A percentile compares a stretch with the other conserved stretches of the same genome.
These are phyloP conservation scores for Salpingus planirostris DNA, from an alignment of 2,888 invertebrate genomes.

Conservation along the genomic window DNA sequence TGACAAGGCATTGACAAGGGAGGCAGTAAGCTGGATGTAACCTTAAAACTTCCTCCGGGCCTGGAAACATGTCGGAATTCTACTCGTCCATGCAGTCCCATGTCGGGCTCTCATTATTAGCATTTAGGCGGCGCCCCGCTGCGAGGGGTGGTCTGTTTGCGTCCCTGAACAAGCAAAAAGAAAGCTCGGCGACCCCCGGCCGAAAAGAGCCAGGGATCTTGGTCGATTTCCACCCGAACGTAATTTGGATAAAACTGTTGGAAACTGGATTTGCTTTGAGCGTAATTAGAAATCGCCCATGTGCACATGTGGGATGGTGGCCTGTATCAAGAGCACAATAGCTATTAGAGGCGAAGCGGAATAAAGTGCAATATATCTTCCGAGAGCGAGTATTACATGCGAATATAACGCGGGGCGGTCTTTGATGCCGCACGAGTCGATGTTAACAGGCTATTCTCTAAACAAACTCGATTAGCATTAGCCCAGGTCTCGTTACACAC, in stretches of 20 bases:
- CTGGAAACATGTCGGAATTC: conserved; percentile 20
- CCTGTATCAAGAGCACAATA: conserved; percentile 20
- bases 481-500: conserved; percentile 34
- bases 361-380: conserved; percentile 29
- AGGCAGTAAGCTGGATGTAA: conserved; percentile 15
- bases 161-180: too few species aligned
- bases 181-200: too few species aligned
- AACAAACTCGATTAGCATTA: conserved; percentile 37
- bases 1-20: conserved; percentile 15
- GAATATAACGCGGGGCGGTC: conserved; percentile 24
- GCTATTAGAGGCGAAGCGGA: conserved; percentile 22
- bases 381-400: too few species aligned
- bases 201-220: too few species aligned
- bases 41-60: conserved; percentile 12
- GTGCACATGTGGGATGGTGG: conserved; percentile 7
- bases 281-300: conserved; percentile 15
- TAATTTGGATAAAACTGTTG: too few species aligned
- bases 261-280: too few species aligned
- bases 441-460: conserved; percentile 37
- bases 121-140: conserved; percentile 27
- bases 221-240: too few species aligned
- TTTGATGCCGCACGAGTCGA: conserved; percentile 33
- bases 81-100: too few species aligned
- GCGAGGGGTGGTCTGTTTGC: conserved; percentile 36
- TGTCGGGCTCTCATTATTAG: conserved; percentile 26